These are phyloP conservation scores for Drosophila persimilis DNA, from an alignment of 1,140 invertebrate species.

Conservation along the genomic window DNA sequence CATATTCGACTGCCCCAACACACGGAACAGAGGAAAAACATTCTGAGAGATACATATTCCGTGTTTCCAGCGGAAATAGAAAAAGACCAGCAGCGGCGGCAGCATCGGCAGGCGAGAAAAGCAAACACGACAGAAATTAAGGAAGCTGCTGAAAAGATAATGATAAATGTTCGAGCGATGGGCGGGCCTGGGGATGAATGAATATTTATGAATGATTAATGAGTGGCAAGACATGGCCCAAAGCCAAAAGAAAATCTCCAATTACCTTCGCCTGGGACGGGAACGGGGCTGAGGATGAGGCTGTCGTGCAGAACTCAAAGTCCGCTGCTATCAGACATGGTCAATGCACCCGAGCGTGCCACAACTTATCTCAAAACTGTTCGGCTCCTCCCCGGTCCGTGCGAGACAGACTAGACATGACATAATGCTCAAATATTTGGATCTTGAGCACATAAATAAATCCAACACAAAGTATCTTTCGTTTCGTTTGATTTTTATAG, in stretches of 20 bases:
- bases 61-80: slow-evolving; percentile 59
- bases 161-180: slow-evolving; percentile 59
- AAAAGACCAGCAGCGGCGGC: slow-evolving; percentile 18
- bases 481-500: slow-evolving; percentile 24
- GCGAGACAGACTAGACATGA: slow-evolving; percentile 21
- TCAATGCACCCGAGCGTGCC: slow-evolving; percentile 31
- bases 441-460: slow-evolving; percentile 62
- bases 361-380: slow-evolving; percentile 4
- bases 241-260: slow-evolving; percentile 32
- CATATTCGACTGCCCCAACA: slow-evolving; percentile 40
- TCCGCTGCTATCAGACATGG: slow-evolving; percentile 15
- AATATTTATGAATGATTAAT: slow-evolving; percentile 78
- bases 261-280: slow-evolving; percentile 22
- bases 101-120: slow-evolving; percentile 11
- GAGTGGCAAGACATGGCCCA: slow-evolving; percentile 25
- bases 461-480: slow-evolving; percentile 24
- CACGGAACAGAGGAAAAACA: slow-evolving; percentile 6
- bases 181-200: slow-evolving; percentile 30
- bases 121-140: slow-evolving; percentile 39
- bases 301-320: slow-evolving; percentile 3
- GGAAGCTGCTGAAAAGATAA: slow-evolving; percentile 67
- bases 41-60: slow-evolving; percentile 34
- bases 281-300: too few species aligned
- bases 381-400: slow-evolving; percentile 1
- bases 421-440: slow-evolving; percentile 67